phyloP scores from a whole-genome alignment of 53 echinoderm and acorn worm species.

The Patiria pectinifera region DNA sequence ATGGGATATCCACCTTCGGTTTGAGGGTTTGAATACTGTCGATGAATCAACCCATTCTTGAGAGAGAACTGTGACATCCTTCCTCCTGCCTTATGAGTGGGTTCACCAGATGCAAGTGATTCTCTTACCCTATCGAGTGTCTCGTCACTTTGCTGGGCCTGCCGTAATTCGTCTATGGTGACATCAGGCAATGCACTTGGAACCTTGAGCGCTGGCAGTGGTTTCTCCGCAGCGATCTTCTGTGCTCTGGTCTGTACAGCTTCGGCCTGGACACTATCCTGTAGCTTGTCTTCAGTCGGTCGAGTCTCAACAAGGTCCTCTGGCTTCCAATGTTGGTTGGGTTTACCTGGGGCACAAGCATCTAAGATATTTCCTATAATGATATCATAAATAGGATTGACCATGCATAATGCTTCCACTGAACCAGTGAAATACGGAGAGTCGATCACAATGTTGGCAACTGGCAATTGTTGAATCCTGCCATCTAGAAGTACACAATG shows the following conservation, averaged over 20 bases:
- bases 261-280: not conserved
- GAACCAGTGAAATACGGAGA: slow-evolving; percentile 34
- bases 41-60: slow-evolving; percentile 28
- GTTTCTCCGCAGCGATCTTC: slow-evolving; percentile 9
- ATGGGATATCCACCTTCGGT: slow-evolving; percentile 37
- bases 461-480: slow-evolving; percentile 30
- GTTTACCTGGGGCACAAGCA: slow-evolving; percentile 10
- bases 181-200: slow-evolving; percentile 36
- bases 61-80: not conserved
- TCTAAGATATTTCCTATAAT: slow-evolving; percentile 2
- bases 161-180: slow-evolving; percentile 13
- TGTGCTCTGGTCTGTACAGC: slow-evolving; percentile 42
- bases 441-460: slow-evolving; percentile 2
- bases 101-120: slow-evolving; percentile 4
- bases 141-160: too few species aligned
- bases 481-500: slow-evolving; percentile 25
- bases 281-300: too few species aligned
- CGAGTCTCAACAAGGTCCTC: not conserved
- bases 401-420: slow-evolving; percentile 38
- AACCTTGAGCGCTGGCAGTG: slow-evolving; percentile 54
- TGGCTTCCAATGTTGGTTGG: slow-evolving; percentile 3
- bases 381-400: slow-evolving; percentile 47
- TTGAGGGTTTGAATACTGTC: slow-evolving; percentile 24
- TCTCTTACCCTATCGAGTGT: slow-evolving; percentile 34
- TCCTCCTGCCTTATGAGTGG: not conserved